Evolutionary conservation across 2,113 vertebrate species (phyloP), one percentile per base, ranked within the genome.

Genomic region (Grus americana): DNA sequence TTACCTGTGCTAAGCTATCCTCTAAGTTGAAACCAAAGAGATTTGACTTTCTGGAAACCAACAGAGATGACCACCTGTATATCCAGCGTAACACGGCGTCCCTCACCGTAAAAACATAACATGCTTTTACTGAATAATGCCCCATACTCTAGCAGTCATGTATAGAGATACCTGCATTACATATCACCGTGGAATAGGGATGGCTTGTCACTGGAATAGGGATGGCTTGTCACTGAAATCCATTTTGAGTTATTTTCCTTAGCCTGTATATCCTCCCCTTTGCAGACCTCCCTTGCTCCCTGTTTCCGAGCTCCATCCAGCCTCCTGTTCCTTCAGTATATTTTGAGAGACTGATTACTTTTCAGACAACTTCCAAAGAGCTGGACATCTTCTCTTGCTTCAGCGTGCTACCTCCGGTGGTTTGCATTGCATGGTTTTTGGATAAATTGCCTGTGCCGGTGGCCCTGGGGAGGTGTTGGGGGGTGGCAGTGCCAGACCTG

Each of bases 331-430:
- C n/a, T 42, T 30, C 52, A 15, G 66, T 2, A 2, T 16, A 30
- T 78, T 93, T 55, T 61, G 40, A 36, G 68, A 61, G 23, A 34
- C 67, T 26, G 17, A 27, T 36, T 22, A 22, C 9, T 93, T 61
- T 47, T 38, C 73, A 73, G 52, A 14, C 46, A 57, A 4, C 14
- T 88, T 62, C 24, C 2, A 0, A 30, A 72, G 52, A 79, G 47
- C 17, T 1, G 7, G 5, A 26, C 12, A 12, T n/a, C 34, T 47
- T 74, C 65, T 26, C 36, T 52, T 57, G 82, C 61, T 44, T 71
- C 0, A 0, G 9, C 3, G 7, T 74, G 61, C 46, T 23, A 4
- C 58, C 36, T 65, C 65, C 26, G 10, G 50, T 62, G 72, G 29
- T 57, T 62, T 46, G 40, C 4, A 0, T 38, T 57, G 34, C 0